Evolutionary conservation across 2,113 vertebrate genomes (phyloP).

Genomic region (Colistium nudipinnis): DNA sequence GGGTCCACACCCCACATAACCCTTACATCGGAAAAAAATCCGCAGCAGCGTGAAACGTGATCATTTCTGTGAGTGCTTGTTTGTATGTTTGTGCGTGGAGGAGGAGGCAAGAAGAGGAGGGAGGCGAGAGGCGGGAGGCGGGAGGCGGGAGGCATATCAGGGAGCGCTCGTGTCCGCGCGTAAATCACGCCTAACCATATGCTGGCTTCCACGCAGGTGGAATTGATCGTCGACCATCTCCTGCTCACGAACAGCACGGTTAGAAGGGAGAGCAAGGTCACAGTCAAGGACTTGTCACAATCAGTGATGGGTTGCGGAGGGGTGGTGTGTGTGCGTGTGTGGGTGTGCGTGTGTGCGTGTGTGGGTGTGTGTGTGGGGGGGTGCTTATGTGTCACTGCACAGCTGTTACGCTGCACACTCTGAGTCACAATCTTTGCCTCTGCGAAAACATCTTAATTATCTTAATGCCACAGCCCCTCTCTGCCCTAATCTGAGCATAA

Average conservation of each 20-base stretch:
- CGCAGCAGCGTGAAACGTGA: conserved; percentile 42
- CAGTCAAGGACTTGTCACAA: conserved; percentile 75
- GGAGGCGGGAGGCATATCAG: conserved; percentile 7
- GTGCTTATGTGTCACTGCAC: conserved; percentile 66
- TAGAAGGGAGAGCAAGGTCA: conserved; percentile 72
- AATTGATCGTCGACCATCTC: conserved; percentile 72
- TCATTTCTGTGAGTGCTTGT: conserved; percentile 68
- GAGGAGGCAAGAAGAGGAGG: not conserved
- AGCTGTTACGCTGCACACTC: conserved; percentile 58
- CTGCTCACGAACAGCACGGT: conserved; percentile 52
- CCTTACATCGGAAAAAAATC: conserved; percentile 18
- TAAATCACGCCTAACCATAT: conserved; percentile 73
- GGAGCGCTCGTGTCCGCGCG: conserved; percentile 44
- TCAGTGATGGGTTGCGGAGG: conserved; percentile 59
- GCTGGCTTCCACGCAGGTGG: conserved; percentile 48
- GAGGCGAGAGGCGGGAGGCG: not conserved
- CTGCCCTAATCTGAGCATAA: conserved; percentile 43
- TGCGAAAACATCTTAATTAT: conserved; percentile 67
- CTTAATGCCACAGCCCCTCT: conserved; percentile 40
- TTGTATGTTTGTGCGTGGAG: conserved; percentile 50
- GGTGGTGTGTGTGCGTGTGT: not conserved
- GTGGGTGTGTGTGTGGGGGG: conserved; percentile 38
- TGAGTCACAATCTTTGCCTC: conserved; percentile 50
- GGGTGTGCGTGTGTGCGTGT: conserved; percentile 20
- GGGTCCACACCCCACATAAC: conserved; percentile 2